These are phyloP conservation scores for Phainopepla nitens DNA, from an alignment of 2,113 vertebrate species.

Conservation along the genomic window DNA sequence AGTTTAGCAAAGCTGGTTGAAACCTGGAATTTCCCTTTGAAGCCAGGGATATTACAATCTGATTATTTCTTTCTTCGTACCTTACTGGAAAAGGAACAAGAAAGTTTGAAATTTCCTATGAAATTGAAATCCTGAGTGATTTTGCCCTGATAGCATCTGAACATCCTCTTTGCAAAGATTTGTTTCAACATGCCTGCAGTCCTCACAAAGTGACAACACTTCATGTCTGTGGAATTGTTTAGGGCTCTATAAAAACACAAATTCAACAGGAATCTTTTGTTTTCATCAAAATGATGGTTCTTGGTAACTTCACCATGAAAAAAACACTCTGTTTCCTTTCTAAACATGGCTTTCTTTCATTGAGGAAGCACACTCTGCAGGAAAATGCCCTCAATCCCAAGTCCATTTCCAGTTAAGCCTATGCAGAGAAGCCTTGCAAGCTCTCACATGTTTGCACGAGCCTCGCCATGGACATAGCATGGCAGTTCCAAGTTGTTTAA, in stretches of 20 bases:
- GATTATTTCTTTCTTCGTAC: background rate
- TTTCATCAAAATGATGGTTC: background rate
- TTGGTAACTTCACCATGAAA: background rate
- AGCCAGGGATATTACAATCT: background rate
- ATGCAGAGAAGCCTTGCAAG: background rate
- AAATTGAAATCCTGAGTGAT: background rate
- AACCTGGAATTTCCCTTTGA: background rate
- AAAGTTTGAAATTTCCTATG: background rate
- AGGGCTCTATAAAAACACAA: background rate
- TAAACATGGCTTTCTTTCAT: background rate
- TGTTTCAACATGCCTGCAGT: background rate
- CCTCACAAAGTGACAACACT: background rate
- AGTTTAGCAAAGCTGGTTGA: background rate
- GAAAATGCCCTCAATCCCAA: background rate
- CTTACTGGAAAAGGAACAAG: background rate
- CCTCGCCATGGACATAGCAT: background rate
- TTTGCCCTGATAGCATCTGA: background rate
- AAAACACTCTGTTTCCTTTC: background rate
- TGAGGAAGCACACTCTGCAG: background rate
- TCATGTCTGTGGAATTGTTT: background rate
- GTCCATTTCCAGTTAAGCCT: background rate
- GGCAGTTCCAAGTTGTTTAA: constrained; percentile 41
- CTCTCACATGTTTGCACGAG: background rate
- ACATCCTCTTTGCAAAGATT: background rate
- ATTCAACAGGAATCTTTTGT: background rate